Evolutionary conservation across 2,113 vertebrate genomes (phyloP).

Genomic region (Strigops habroptila): DNA sequence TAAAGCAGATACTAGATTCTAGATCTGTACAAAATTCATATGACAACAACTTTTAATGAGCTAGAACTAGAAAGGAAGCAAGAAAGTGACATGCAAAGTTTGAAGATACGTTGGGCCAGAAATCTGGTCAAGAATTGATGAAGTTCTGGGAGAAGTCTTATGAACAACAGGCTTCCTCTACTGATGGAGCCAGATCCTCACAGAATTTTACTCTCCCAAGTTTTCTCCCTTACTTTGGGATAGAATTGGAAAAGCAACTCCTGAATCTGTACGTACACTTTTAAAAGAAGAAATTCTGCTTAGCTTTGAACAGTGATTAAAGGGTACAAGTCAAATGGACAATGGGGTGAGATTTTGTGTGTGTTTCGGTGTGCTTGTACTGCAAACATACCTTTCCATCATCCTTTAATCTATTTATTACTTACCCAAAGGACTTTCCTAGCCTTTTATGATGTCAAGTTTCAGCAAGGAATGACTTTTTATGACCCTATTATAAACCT

Average conservation of each 20-base stretch:
- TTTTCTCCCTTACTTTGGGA: neutral
- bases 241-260: neutral
- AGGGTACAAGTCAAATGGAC: slow-evolving; percentile 14
- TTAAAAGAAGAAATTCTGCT: slow-evolving; percentile 11
- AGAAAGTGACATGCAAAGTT: neutral
- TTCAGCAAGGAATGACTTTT: slow-evolving; percentile 47
- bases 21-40: neutral
- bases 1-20: neutral
- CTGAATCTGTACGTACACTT: neutral
- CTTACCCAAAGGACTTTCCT: slow-evolving; percentile 18
- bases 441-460: slow-evolving; percentile 64
- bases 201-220: neutral
- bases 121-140: neutral
- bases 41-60: neutral
- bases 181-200: neutral
- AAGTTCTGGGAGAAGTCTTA: neutral
- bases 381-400: slow-evolving; percentile 9
- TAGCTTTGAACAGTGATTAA: slow-evolving; percentile 42
- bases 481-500: slow-evolving; percentile 44
- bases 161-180: neutral
- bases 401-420: slow-evolving; percentile 46
- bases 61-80: neutral
- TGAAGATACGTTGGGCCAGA: neutral
- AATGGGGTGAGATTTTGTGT: neutral
- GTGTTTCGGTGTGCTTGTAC: neutral